Evolutionary conservation across 2,797 vertebrate genomes (phyloP), one percentile per base, ranked within the genome.

Genomic region (Platyrinchus mystaceus): DNA sequence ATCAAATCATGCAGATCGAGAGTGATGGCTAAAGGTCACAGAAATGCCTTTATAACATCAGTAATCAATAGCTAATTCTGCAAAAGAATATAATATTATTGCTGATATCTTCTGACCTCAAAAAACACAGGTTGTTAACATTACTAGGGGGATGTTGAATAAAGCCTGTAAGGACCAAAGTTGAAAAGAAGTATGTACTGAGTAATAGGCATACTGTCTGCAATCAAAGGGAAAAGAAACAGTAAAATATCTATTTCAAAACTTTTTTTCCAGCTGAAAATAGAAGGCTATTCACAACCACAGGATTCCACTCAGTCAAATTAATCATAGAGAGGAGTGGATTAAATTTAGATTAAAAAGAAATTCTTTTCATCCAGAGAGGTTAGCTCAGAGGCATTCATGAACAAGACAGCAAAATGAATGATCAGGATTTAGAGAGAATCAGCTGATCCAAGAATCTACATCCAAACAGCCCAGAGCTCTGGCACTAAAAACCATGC

Each of bases 271-370:
- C 28, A 56, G 8, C 6, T 84, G 71, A 70, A 92, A 95, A 71
- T 16, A 90, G 62, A 63, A 82, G 34, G 6, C 4, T 76, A 26
- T 39, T 89, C 64, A 87, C 70, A 89, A 79, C 63, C 52, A 67
- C 62, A 84, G 32, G 23, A 59, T 79, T 82, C 70, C 30, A 50
- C n/a, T 90, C 43, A 37, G 36, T 56, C 41, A 87, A 82, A 83
- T 62, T 81, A 90, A 86, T 85, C 56, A 55, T 28, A 74, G 7
- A 75, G 55, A 66, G 8, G 20, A 59, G 8, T 47, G 21, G 46
- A 91, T 62, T 93, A 83, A 79, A 68, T 85, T 85, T 68, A 89
- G 52, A 80, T 87, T 74, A 36, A 77, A 84, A 91, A 77, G 8
- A 90, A 79, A 69, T 64, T 70, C 0, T 62, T 90, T 39, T 74